Base-by-base conservation (phyloP, 2,888 invertebrate species). In the Unio delphinus region DNA sequence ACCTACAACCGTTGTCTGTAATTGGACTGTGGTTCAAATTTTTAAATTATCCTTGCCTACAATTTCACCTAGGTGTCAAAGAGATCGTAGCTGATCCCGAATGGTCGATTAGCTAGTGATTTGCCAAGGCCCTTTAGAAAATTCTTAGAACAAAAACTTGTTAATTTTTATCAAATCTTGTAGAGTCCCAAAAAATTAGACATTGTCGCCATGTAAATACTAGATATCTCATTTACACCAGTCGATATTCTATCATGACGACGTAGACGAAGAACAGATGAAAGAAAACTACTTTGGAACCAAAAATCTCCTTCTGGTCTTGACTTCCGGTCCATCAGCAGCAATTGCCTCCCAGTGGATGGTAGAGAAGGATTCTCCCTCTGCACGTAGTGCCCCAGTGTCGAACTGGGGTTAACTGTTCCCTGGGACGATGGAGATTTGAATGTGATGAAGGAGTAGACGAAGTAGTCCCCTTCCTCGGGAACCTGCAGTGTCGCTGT, bases 121-220 rank as follows among this genome's bases (percentile, higher is more conserved):
- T 45, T 15, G 11, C 15, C 45, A 45, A 15, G 11, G 45, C 11
- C 45, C 15, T 45, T 15, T 45, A 45, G 45, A 11, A 45, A 45
- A 45, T 11, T 15, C 11, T 45, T 11, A 45, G 2, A 45, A 11
- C 45, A 6, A 20, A 28, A 45, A 28, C n/a, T 45, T 11, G 17
- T n/a, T 45, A 34, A 62, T 62, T 20, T 62, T n/a, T 45, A 62
- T 61, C 26, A 30, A 61, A 30, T 17, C 34, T 8, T 61, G 61
- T 23, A 61, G 20, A 61, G 45, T 45, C 45, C 45, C 45, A 45
- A 15, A 45, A 59, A 26, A 59, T 59, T 23, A 4, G 23, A 59
- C 23, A 23, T 26, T 4, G 26, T 59, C 23, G 59, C 26, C n/a
- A 11, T 23, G 26, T 23, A 59, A 59, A 26, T 23, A 23, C 28